These are phyloP conservation scores for Drosophila sucinea DNA, from an alignment of 1,140 invertebrate species.

Conservation along the genomic window DNA sequence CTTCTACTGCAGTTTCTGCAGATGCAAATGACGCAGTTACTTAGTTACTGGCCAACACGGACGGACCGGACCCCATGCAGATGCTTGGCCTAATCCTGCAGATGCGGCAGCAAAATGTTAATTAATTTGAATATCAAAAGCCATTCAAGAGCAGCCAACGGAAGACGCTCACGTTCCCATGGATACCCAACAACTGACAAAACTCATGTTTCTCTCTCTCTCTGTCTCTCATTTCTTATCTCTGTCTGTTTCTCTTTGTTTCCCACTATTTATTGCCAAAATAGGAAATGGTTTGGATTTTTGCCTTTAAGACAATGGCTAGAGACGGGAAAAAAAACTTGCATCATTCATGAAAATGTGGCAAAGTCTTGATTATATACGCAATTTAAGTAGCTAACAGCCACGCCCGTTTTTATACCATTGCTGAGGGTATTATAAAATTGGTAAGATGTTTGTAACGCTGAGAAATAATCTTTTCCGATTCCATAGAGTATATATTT, in stretches of 20 bases:
- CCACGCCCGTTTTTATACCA: no score
- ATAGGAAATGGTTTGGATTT: constrained; percentile 61
- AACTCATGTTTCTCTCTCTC: background rate
- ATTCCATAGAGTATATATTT: no score
- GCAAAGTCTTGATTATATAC: no score
- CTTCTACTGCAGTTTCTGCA: background rate
- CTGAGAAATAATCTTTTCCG: no score
- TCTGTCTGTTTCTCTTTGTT: background rate
- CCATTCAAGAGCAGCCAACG: constrained; percentile 7
- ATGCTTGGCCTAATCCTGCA: constrained; percentile 35
- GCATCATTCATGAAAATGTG: constrained; percentile 68
- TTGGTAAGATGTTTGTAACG: no score
- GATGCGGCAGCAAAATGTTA: constrained; percentile 47
- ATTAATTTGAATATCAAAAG: constrained; percentile 55
- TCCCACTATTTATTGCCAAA: constrained; percentile 34
- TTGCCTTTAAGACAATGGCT: constrained; percentile 50
- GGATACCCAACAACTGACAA: constrained; percentile 6
- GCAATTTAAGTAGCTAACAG: no score
- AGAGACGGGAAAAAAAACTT: constrained; percentile 41
- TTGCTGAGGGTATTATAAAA: no score
- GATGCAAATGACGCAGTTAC: constrained; percentile 28
- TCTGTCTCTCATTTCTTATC: background rate
- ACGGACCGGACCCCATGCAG: background rate
- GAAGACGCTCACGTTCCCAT: constrained; percentile 45
- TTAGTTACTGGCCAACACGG: background rate